phyloP scores from a whole-genome alignment of 2,888 invertebrate genomes.

The Pheosia gnoma region DNA sequence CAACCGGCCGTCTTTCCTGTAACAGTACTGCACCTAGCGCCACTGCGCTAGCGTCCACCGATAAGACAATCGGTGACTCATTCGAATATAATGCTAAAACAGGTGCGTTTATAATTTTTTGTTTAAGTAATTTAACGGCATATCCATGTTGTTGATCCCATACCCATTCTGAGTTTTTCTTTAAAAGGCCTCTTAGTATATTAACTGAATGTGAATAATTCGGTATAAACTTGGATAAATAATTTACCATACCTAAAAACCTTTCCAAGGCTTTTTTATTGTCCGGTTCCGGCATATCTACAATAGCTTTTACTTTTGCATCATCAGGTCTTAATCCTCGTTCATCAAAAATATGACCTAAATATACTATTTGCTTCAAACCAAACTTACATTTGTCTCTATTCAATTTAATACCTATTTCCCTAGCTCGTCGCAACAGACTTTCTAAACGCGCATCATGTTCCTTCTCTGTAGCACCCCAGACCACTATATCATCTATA shows the following conservation, averaged over 20 bases:
- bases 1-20: slow-evolving; percentile 25
- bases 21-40: slow-evolving; percentile 26
- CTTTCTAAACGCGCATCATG: not conserved
- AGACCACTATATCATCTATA: not conserved
- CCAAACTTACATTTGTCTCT: not conserved
- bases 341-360: not conserved
- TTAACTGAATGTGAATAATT: slow-evolving; percentile 17
- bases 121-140: not conserved
- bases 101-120: not conserved
- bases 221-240: slow-evolving; percentile 21
- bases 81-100: not conserved
- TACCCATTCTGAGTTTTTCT: slow-evolving; percentile 19
- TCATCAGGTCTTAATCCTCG: not conserved
- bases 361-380: not conserved
- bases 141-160: slow-evolving; percentile 14
- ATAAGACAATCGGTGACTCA: not conserved
- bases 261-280: slow-evolving; percentile 18
- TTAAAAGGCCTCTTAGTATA: slow-evolving; percentile 10
- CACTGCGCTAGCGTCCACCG: slow-evolving; percentile 22
- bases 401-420: not conserved
- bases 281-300: not conserved
- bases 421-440: not conserved
- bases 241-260: slow-evolving; percentile 28
- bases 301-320: not conserved
- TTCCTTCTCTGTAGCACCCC: not conserved